A percentile compares a stretch with the other conserved stretches of the same genome.
These are phyloP conservation scores for Lanius ludovicianus DNA, from an alignment of 2,113 vertebrate genomes.

Conservation along the genomic window DNA sequence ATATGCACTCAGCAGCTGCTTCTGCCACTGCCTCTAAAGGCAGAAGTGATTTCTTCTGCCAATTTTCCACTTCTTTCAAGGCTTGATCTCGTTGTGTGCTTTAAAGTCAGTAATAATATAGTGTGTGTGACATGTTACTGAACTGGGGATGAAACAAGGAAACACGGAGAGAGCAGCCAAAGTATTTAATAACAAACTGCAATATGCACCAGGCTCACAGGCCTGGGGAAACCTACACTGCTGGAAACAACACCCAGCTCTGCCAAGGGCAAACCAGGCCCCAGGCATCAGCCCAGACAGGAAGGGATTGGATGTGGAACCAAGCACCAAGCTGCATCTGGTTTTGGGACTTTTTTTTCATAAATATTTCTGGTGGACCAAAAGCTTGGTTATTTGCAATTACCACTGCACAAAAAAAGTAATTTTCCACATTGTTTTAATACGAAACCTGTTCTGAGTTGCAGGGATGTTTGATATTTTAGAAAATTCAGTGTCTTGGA, in stretches of 20 bases:
- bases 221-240: neutral
- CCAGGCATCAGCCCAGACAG: neutral
- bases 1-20: slow-evolving; percentile 42
- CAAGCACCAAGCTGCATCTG: neutral
- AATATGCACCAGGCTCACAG: neutral
- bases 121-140: neutral
- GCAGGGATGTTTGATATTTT: neutral
- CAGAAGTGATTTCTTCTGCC: slow-evolving; percentile 60
- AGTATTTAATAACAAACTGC: neutral
- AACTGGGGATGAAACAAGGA: neutral
- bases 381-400: neutral
- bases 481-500: neutral
- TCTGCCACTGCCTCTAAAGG: slow-evolving; percentile 44
- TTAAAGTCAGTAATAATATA: slow-evolving; percentile 21
- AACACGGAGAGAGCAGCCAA: neutral
- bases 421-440: neutral
- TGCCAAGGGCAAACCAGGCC: neutral
- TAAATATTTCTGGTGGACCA: neutral
- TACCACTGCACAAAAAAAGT: neutral
- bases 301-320: neutral
- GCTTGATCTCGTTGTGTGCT: slow-evolving; percentile 35
- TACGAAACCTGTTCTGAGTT: neutral
- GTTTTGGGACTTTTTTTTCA: neutral
- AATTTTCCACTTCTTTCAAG: slow-evolving; percentile 56
- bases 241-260: neutral